A percentile compares a stretch with the other conserved stretches of the same genome.
Evolutionary conservation across 2,888 invertebrate genomes (phyloP).

Genomic region (Aporophyla lueneburgensis): DNA sequence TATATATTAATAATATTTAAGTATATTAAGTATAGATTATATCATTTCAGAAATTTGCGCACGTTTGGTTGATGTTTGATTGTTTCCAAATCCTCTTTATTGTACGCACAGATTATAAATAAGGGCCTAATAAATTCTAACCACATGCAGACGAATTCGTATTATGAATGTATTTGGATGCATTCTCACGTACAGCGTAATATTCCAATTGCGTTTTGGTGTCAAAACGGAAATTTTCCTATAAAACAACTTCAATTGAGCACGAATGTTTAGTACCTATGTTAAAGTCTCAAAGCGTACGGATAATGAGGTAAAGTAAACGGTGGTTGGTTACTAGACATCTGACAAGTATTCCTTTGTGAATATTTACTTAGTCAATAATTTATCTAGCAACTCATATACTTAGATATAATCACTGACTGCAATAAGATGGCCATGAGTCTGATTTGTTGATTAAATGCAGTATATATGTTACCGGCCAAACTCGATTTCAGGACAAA

Average conservation of each 20-base stretch:
- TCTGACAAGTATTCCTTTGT: conserved; percentile 24
- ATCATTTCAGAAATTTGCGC: conserved; percentile 5
- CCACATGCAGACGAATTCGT: conserved; percentile 47
- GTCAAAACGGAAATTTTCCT: conserved; percentile 36
- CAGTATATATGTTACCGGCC: too few relatives aligned
- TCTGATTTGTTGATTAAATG: neutral
- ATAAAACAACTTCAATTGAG: conserved; percentile 5
- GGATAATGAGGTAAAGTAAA: conserved; percentile 10
- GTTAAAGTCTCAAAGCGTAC: neutral
- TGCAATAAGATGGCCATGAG: neutral
- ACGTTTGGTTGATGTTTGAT: conserved; percentile 48
- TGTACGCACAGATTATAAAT: conserved; percentile 62
- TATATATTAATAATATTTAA: too few relatives aligned
- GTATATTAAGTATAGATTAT: too few relatives aligned
- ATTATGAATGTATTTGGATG: conserved; percentile 55
- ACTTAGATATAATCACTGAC: neutral
- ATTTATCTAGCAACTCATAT: conserved; percentile 23
- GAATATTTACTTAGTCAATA: conserved; percentile 12
- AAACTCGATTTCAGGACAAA: too few relatives aligned
- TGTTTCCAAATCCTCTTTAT: conserved; percentile 56
- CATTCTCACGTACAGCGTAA: conserved; percentile 40
- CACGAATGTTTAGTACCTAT: neutral
- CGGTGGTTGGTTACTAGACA: conserved; percentile 8
- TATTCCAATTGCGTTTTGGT: conserved; percentile 29
- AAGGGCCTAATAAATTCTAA: conserved; percentile 53